Evolutionary conservation across 2,113 vertebrate species (phyloP).

Genomic region (Ptilonorhynchus violaceus): DNA sequence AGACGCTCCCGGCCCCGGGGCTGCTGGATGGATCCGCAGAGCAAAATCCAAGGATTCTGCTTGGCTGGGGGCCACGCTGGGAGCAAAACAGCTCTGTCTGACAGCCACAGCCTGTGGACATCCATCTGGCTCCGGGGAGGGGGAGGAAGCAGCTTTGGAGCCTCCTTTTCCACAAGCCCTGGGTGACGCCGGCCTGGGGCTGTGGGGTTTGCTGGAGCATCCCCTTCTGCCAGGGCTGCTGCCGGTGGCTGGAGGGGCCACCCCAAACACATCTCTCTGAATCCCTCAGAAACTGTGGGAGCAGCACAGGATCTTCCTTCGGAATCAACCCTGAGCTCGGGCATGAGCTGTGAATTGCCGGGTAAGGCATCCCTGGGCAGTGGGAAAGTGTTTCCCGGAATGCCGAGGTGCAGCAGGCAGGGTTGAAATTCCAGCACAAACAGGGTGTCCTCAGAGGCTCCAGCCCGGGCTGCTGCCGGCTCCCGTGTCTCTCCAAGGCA

Average conservation of each 20-base stretch:
- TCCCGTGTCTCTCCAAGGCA: neutral
- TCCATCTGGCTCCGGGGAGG: neutral
- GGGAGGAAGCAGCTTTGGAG: neutral
- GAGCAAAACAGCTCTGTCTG: rapidly evolving
- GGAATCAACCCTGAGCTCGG: neutral
- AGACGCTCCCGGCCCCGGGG: rapidly evolving
- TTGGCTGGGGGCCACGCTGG: neutral
- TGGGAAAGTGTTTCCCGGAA: neutral
- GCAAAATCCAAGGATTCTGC: neutral
- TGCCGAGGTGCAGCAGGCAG: neutral
- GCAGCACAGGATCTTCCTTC: neutral
- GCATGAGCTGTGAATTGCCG: neutral
- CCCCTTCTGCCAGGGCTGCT: neutral
- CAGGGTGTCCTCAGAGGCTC: neutral
- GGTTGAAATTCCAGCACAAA: neutral
- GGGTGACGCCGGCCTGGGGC: rapidly evolving
- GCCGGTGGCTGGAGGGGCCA: neutral
- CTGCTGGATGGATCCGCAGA: neutral
- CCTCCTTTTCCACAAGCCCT: neutral
- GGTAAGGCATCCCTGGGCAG: neutral
- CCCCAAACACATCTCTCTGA: neutral
- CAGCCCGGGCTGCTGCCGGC: neutral
- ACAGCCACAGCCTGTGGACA: neutral
- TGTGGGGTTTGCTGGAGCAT: neutral
- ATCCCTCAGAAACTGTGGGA: neutral